phyloP scores from a whole-genome alignment of 2,888 invertebrate species.

The Dolichomitus sp. region DNA sequence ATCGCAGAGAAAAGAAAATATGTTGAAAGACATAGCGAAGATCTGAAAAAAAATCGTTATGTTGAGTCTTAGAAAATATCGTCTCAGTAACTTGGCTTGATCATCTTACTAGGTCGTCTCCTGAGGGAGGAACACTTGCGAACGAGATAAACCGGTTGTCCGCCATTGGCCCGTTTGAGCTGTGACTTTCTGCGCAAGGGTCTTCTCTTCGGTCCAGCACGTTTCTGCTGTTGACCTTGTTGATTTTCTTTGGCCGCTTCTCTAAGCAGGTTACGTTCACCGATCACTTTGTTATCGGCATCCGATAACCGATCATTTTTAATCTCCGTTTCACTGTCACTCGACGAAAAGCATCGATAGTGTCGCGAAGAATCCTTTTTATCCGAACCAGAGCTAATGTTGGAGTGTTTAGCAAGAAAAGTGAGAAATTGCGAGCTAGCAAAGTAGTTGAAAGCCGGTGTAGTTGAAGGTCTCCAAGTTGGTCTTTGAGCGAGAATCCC shows the following conservation, averaged over 20 bases:
- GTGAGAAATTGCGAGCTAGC: constrained; percentile 82
- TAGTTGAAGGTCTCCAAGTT: constrained; percentile 74
- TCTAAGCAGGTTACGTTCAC: constrained; percentile 45
- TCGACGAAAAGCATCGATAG: constrained; percentile 78
- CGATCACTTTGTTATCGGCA: constrained; percentile 45
- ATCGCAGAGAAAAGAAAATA: too few relatives aligned
- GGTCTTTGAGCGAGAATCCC: constrained; percentile 74
- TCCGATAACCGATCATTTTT: constrained; percentile 41
- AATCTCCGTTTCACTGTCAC: constrained; percentile 79
- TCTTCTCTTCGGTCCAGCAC: constrained; percentile 77
- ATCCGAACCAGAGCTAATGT: constrained; percentile 18
- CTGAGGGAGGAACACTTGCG: constrained; percentile 83
- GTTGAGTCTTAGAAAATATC: not conserved
- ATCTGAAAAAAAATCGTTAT: not conserved
- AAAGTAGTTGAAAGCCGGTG: constrained; percentile 78
- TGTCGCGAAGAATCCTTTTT: constrained; percentile 57
- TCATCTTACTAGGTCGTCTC: constrained; percentile 83
- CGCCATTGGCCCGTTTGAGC: constrained; percentile 75
- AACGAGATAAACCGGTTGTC: constrained; percentile 84
- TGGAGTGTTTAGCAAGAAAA: constrained; percentile 76
- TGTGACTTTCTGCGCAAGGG: constrained; percentile 83
- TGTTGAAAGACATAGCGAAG: not conserved
- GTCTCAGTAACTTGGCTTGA: constrained; percentile 3
- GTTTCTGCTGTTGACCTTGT: constrained; percentile 57
- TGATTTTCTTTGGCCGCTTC: constrained; percentile 46